phyloP scores from a whole-genome alignment of 2,113 vertebrate species.

The Percina caprodes region DNA sequence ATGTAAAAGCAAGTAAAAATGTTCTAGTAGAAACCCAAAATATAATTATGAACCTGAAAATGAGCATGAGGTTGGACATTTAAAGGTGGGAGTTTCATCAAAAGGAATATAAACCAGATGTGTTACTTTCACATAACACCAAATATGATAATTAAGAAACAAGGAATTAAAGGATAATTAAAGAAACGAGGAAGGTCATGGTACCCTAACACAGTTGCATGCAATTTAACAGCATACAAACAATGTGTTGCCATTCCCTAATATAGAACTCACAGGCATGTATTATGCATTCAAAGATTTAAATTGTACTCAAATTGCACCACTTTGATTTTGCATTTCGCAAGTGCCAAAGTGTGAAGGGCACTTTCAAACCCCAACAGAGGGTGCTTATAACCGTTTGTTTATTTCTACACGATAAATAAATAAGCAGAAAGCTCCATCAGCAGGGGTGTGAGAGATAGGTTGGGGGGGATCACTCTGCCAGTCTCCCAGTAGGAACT shows the following conservation, averaged over 20 bases:
- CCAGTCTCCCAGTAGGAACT: conserved; percentile 56
- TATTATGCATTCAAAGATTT: conserved; percentile 7
- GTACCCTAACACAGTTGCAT: background rate
- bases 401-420: conserved; percentile 64
- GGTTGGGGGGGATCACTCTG: conserved; percentile 27
- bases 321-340: conserved; percentile 47
- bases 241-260: background rate
- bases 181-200: background rate
- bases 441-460: conserved; percentile 33
- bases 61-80: too few species aligned
- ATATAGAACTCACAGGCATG: background rate
- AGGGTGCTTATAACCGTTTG: conserved; percentile 54
- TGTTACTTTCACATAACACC: conserved; percentile 3
- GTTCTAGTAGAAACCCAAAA: too few species aligned
- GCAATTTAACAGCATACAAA: background rate
- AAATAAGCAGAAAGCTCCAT: conserved; percentile 55
- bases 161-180: background rate
- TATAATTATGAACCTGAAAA: too few species aligned
- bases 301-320: conserved; percentile 23
- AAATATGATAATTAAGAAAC: background rate
- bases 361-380: conserved; percentile 47
- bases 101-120: background rate
- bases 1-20: too few species aligned
- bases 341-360: conserved; percentile 57
- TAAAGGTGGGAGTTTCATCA: background rate